Base-by-base conservation (phyloP, 2,113 vertebrate species). In the Aramus guarauna region DNA sequence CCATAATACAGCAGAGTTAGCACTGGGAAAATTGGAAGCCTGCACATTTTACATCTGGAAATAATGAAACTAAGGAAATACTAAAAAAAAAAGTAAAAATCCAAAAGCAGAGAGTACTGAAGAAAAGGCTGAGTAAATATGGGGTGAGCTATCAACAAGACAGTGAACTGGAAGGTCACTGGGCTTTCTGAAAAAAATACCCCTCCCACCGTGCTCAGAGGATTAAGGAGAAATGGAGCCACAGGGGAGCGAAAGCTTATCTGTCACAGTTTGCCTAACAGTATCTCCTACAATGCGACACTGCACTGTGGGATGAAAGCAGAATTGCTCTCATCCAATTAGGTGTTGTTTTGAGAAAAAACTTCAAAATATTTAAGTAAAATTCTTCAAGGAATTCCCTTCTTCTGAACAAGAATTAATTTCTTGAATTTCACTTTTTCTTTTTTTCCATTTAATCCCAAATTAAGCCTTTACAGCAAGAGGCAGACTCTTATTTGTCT, bases 201-300 rank as follows among this genome's bases (percentile, higher is more conserved):
- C 2, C 10, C 9, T 52, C 5, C 4, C 1, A 0, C 21, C 24
- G 27, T 0, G 1, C 56, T 74, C 43, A 59, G 43, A 73, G 29
- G 63, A 13, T 41, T 53, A 88, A 86, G 52, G 13, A 88, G 75
- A 91, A 94, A 50, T 5, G 22, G 34, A 81, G 56, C 47, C n/a
- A 67, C 14, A 74, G 29, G 9, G 37, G 22, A 79, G 32, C 15
- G 30, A 92, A 90, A 88, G 29, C 45, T 73, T 77, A 92, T 66
- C 67, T 62, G 55, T 34, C 50, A 77, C 27, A 56, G 43, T 4
- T 19, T 71, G 32, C 37, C 41, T 39, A 58, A 53, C 17, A 53
- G 3, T 23, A 50, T n/a, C 32, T 75, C 59, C 74, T 48, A 73
- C 50, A n/a, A 26, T 9, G 24, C 62, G 43, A 64, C 12, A 18